A percentile compares a stretch with the other conserved stretches of the same genome.
These are phyloP conservation scores for pig (Sus scrofa) DNA, from an alignment of 2,113 vertebrate genomes.

Conservation along the genomic window T2T-Sscrofa CM000817.6:33366501-33367000, in stretches of 20 bases:
- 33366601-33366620: not conserved
- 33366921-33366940: not conserved
- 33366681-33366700: not conserved
- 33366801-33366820: not conserved
- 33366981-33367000: not conserved
- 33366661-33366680: not conserved
- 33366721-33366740: not conserved
- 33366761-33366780: not conserved
- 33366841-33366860: not conserved
- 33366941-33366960: not conserved
- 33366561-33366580: not conserved
- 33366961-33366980: not conserved
- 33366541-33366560: too few species aligned
- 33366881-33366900: not conserved
- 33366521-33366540: too few species aligned
- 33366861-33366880: not conserved
- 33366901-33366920: not conserved
- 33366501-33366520: not conserved
- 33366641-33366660: not conserved
- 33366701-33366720: not conserved
- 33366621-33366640: not conserved
- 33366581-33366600: not conserved
- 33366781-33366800: not conserved
- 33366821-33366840: not conserved
- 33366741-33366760: not conserved